Conservation (phyloP, 2,888 invertebrate species). For the Diarsia mendica region DNA sequence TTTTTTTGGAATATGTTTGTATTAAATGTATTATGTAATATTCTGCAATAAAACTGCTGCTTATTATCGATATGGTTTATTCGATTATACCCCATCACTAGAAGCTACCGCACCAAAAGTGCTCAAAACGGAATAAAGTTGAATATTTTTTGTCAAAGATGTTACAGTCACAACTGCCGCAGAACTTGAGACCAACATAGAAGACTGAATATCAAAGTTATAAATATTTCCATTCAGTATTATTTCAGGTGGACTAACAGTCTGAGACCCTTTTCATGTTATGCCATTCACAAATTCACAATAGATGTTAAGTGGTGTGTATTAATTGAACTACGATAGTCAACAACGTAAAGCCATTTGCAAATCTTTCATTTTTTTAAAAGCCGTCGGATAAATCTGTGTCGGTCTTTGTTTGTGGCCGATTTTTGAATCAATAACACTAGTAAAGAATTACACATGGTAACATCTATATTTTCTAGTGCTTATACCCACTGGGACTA, state of each 20-base stretch:
- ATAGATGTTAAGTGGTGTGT: constrained; percentile 38
- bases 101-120: no score
- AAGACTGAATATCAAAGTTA: constrained; percentile 23
- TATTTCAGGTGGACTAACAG: constrained; percentile 45
- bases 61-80: no score
- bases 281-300: constrained; percentile 39
- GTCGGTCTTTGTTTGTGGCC: not conserved
- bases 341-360: constrained; percentile 12
- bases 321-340: constrained; percentile 28
- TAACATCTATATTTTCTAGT: not conserved
- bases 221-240: constrained; percentile 32
- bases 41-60: no score
- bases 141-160: no score
- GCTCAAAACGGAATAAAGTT: no score
- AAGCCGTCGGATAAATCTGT: not conserved
- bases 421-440: not conserved
- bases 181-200: constrained; percentile 9
- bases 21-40: no score
- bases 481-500: not conserved
- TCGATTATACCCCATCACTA: no score
- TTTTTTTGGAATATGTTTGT: no score
- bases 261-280: constrained; percentile 31
- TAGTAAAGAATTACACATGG: not conserved
- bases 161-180: not conserved
- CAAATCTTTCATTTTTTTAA: constrained; percentile 7